Evolutionary conservation across 2,113 vertebrate species (phyloP), one percentile per base, ranked within the genome.

Genomic region (Rhizomys pruinosus): DNA sequence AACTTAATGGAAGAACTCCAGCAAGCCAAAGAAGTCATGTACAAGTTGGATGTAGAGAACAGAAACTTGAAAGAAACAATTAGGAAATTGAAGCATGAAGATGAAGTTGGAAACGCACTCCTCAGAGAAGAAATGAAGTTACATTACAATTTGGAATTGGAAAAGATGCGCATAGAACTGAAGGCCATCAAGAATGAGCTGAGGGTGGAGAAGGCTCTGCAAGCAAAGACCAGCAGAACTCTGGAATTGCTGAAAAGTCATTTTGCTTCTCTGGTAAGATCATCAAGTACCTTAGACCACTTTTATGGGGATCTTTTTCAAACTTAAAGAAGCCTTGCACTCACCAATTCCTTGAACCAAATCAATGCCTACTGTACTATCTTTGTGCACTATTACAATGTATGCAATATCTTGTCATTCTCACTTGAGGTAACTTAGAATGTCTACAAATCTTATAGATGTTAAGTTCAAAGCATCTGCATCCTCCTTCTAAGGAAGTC

Each of bases 21-120:
- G 17, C 95, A 95, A 95, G 96, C 97, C 64, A 88, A 92, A 87
- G 94, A 96, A 76, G 84, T 97, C 61, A 97, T 86, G 37, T 81
- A 89, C 13, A 93, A 97, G 44, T 79, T 87, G 20, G 89, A 85
- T 32, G 78, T 96, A 19, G 97, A 97, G n/a, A 97, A 97, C 77
- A 76, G 59, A 61, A 91, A 97, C 44, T 88, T 98, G 66, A 90
- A 95, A 23, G 34, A 85, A 42, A 93, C 93, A 5, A 3, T 97
- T 5, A 81, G 85, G 86, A 96, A 95, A 57, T 37, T 96, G 2
- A 97, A 97, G 19, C 68, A 23, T 82, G 94, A 93, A 5, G 94
- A 66, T 2, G 96, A 97, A 79, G 34, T 96, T 0, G 84, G 96
- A 78, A 86, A 79, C 0, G 7, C 27, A 37, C 42, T 47, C 55